Evolutionary conservation across 2,888 invertebrate species (phyloP), one percentile per base, ranked within the genome.

Genomic region (Melipona bicolor): DNA sequence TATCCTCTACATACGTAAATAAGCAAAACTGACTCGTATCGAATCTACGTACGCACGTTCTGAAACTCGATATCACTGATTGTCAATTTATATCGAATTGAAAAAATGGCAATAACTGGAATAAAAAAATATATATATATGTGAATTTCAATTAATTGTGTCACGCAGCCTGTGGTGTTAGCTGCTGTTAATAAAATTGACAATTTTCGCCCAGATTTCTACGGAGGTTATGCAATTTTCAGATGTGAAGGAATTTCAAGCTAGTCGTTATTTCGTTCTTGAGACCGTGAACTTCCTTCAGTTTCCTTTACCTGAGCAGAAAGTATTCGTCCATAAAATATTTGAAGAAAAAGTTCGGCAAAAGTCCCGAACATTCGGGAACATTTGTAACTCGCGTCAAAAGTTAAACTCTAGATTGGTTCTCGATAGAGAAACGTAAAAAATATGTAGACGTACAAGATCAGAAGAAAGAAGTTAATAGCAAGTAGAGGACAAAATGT

Each of bases 261-360:
- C 21, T 49, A 54, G 32, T 61, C 67, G 21, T 13, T 32, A 24
- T 67, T 68, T 24, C 36, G 4, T 17, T 50, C 59, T n/a, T n/a
- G 17, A 43, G 36, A 49, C 56, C 82, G 27, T 21, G n/a, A 75
- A 83, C 43, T 69, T 61, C 54, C 32, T 64, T 43, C 54, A 43
- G 65, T 73, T 52, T 3, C 17, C 65, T 59, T 43, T 21, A 21
- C 68, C 75, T 6, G 69, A 80, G 77, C 49, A 61, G 69, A 78
- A 84, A 78, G 74, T 64, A 64, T 67, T 77, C 50, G 68, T 54
- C 36, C 67, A 67, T 72, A 81, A 85, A 81, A 72, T 68, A 21
- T 78, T 56, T 21, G 36, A 24, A 24, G 61, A 49, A 56, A 54
- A 49, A 43, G 73, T 70, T 43, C 17, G 59, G 24, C 15, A 50